These are phyloP conservation scores for Athrips mouffetella DNA, from an alignment of 2,888 invertebrate genomes.

Conservation along the genomic window DNA sequence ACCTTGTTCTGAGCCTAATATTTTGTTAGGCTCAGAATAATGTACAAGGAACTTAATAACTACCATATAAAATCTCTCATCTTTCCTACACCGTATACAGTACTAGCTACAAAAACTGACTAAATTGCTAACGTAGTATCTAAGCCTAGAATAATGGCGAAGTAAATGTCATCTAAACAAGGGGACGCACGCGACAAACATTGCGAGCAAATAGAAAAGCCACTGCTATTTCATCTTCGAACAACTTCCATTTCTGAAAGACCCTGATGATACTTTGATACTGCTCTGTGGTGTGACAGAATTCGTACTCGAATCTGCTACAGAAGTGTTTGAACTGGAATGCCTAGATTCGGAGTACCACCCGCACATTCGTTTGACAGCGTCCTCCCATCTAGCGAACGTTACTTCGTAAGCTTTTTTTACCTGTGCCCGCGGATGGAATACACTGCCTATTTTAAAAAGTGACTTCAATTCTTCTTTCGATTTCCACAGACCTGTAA, in stretches of 20 bases:
- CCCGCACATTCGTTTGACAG: conserved; percentile 74
- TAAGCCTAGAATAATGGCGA: conserved; percentile 22
- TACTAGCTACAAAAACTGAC: conserved; percentile 19
- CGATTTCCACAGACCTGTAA: conserved; percentile 84
- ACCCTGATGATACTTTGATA: conserved; percentile 36
- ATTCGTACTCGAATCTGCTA: conserved; percentile 40
- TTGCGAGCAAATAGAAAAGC: conserved; percentile 51
- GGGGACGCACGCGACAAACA: conserved; percentile 44
- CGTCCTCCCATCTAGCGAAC: conserved; percentile 77
- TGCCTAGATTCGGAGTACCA: conserved; percentile 65
- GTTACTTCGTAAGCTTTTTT: conserved; percentile 50
- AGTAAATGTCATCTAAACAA: conserved; percentile 53
- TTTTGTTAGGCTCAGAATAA: too few species aligned
- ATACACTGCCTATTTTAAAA: conserved; percentile 79
- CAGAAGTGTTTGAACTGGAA: conserved; percentile 26
- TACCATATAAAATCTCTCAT: too few species aligned
- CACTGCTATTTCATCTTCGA: conserved; percentile 55
- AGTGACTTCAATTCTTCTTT: conserved; percentile 81
- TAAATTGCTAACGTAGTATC: not conserved
- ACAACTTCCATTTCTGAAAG: conserved; percentile 38
- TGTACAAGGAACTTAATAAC: too few species aligned
- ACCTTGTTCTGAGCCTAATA: too few species aligned
- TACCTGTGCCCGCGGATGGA: conserved; percentile 69
- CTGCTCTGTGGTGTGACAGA: conserved; percentile 41
- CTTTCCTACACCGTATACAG: not conserved